Evolutionary conservation across 2,113 vertebrate genomes (phyloP).

Genomic region (Scortum barcoo): DNA sequence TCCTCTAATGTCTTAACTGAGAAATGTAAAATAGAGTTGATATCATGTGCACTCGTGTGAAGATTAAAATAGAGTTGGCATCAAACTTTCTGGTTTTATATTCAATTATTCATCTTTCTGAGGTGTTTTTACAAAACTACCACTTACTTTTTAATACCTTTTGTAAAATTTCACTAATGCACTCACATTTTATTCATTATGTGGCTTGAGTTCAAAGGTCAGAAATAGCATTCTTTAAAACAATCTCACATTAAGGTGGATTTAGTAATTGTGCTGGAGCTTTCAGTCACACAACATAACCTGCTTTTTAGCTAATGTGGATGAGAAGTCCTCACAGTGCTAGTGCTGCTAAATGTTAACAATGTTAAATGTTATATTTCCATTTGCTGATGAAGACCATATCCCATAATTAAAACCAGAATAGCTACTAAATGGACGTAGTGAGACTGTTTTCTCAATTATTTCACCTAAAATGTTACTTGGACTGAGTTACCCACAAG

Average conservation of each 20-base stretch:
- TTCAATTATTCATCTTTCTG: background rate
- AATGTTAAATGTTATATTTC: too few species aligned
- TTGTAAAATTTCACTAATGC: background rate
- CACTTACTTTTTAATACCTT: background rate
- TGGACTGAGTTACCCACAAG: too few species aligned
- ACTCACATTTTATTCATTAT: background rate
- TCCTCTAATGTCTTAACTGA: background rate
- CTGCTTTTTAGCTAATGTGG: background rate
- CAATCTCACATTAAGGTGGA: background rate
- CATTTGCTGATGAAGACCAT: background rate
- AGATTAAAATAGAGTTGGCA: slow-evolving; percentile 2
- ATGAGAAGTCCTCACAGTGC: too few species aligned
- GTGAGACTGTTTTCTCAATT: too few species aligned
- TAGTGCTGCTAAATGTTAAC: too few species aligned
- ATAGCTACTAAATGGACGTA: too few species aligned
- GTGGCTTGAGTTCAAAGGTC: background rate
- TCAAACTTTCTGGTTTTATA: background rate
- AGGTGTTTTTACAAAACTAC: background rate
- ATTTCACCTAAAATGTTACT: too few species aligned
- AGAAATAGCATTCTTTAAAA: background rate
- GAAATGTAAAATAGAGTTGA: background rate
- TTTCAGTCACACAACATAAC: background rate
- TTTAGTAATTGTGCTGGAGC: background rate
- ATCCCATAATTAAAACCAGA: background rate
- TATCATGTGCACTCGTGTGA: slow-evolving; percentile 5